Percentiles rank a stretch among this genome's conserved stretches.
These are phyloP conservation scores for Anoura caudifer DNA, from an alignment of 2,113 vertebrate species.

Conservation along the genomic window DNA sequence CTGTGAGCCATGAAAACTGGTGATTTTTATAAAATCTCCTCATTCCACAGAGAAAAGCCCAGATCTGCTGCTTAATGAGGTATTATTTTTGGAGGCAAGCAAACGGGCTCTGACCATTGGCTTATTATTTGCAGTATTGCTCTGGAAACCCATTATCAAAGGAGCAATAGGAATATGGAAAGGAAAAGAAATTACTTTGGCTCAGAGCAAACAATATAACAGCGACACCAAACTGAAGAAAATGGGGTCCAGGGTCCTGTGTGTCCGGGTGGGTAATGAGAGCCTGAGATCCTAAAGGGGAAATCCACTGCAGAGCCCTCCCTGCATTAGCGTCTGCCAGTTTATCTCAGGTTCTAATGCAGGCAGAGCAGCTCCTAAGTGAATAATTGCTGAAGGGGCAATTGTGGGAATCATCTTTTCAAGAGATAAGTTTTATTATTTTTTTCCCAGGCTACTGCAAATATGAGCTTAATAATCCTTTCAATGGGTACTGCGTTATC, in stretches of 20 bases:
- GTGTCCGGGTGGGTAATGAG: conserved; percentile 42
- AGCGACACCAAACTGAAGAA: conserved; percentile 25
- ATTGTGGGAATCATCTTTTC: conserved; percentile 47
- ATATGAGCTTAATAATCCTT: conserved; percentile 69
- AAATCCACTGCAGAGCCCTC: conserved; percentile 21
- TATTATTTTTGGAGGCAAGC: conserved; percentile 49
- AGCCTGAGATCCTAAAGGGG: conserved; percentile 50
- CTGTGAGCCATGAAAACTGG: not conserved
- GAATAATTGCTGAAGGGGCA: conserved; percentile 59
- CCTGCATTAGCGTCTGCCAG: conserved; percentile 39
- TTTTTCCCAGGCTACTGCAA: conserved; percentile 62
- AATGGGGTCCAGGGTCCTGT: not conserved
- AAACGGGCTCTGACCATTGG: conserved; percentile 10
- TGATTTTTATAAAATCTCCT: not conserved
- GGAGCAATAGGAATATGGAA: conserved; percentile 54
- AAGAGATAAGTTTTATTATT: conserved; percentile 61
- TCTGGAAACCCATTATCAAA: conserved; percentile 56
- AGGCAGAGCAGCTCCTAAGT: conserved; percentile 54
- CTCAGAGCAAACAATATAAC: conserved; percentile 58
- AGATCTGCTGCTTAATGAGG: conserved; percentile 26
- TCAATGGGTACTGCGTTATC: conserved; percentile 43
- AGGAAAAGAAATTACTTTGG: conserved; percentile 70
- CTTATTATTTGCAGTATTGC: conserved; percentile 64
- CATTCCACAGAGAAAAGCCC: not conserved
- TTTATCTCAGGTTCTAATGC: conserved; percentile 58